Evolutionary conservation across 2,113 vertebrate genomes (phyloP), one percentile per base, ranked within the genome.

Genomic region (Hemicordylus capensis): DNA sequence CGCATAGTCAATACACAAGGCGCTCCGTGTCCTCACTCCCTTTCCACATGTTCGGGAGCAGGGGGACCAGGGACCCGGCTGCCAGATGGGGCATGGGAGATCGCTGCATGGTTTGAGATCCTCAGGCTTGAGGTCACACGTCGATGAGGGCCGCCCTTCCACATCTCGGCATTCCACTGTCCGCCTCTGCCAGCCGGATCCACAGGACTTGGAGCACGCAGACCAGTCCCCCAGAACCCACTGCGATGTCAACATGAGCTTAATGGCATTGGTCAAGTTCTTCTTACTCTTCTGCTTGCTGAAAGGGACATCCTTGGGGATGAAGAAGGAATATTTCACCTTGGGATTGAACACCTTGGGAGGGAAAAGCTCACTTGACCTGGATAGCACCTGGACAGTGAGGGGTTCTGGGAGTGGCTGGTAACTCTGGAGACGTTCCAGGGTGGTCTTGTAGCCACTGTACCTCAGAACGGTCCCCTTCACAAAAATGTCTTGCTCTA

Each of bases 401-500:
- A 99, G 91, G 14, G 97, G 92, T 90, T 98, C 97, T 0, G 96
- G 97, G 22, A 99, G 97, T 81, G 95, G 96, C 22, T 92, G 96
- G 95, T 98, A 99, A 93, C 98, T 99, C 96, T 99, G 98, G 51
- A 99, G 96, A 86, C 98, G 96, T 94, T 99, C 99, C 90, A 99
- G 89, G 1, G 97, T 97, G 0, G 98, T 98, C 82, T 98, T 97
- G 73, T 98, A 99, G 76, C 99, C 99, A 0, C 98, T 99, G 95
- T 99, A 99, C 74, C 98, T 98, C 1, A 99, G 96, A 77, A 99
- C 95, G 12, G 98, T 98, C 3, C 98, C 98, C 8, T 96, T 96
- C 2, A 99, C 81, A 11, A 96, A 96, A 91, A 99, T 97, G 94
- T 99, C 98, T 94, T 99, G 98, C 90, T 99, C 98, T 84, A 98